phyloP scores from a whole-genome alignment of 2,888 invertebrate genomes.

The Pyrrhosoma nymphula region DNA sequence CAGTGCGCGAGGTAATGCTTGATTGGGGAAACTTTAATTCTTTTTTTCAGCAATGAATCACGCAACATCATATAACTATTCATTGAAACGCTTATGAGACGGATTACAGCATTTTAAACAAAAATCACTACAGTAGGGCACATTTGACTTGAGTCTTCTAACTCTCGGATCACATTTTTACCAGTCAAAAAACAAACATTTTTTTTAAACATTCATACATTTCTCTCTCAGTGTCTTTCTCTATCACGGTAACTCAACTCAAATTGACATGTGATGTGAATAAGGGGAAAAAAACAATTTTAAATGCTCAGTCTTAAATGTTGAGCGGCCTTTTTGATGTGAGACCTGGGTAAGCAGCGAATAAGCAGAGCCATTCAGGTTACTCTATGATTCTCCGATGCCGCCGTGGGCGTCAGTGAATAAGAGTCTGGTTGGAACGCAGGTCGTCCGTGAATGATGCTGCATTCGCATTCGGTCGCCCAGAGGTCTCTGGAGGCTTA shows the following conservation, averaged over 20 bases:
- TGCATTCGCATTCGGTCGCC: conserved; percentile 35
- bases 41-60: not conserved
- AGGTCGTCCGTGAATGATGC: not conserved
- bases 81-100: not conserved
- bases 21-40: not conserved
- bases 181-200: not conserved
- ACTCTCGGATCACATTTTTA: not conserved
- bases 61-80: not conserved
- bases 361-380: not conserved
- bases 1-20: no score
- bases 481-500: conserved; percentile 25
- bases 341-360: conserved; percentile 56
- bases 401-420: not conserved
- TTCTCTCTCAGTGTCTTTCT: not conserved
- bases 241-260: not conserved
- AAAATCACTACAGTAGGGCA: not conserved
- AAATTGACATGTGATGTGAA: not conserved
- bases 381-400: not conserved
- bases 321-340: not conserved
- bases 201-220: not conserved
- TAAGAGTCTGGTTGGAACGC: not conserved
- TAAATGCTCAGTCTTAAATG: not conserved
- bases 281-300: not conserved
- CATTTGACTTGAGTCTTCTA: not conserved
- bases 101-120: not conserved